Evolutionary conservation across 2,113 vertebrate species (phyloP), one percentile per base, ranked within the genome.

Genomic region (Albula goreensis): DNA sequence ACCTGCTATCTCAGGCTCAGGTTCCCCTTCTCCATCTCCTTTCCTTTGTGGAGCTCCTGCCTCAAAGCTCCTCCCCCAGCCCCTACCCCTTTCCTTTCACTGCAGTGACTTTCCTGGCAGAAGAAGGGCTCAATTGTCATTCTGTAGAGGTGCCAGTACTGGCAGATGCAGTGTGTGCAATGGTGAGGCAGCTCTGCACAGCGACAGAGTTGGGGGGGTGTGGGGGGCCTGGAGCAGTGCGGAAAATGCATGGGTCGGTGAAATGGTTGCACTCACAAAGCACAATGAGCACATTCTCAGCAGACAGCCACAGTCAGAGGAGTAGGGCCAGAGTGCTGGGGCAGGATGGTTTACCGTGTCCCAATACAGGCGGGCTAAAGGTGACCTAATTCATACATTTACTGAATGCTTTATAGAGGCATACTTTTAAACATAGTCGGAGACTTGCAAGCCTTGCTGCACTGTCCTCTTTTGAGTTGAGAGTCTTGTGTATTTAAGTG

Each of bases 91-190:
- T 85, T 13, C 31, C 9, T 78, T 83, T 86, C 86, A 49, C 78
- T 79, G 87, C 87, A 86, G 83, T 70, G 84, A 84, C 86, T 90
- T 87, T 89, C 90, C 85, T 90, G 50, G 88, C 87, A 85, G 90
- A 88, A 91, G 88, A 90, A 91, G 87, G 91, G 80, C 92, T 91
- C 92, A 88, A 89, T 92, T 93, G 86, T 93, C 91, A 92, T 92
- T 91, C 91, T 88, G 60, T 85, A 83, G 84, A 89, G 53, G 83
- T 80, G 9, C 80, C 82, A 85, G 89, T 88, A 86, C 89, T 91
- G 87, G 86, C 89, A 85, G 57, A 63, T 87, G 87, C 90, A 91
- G 92, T 87, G 17, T 80, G 80, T 81, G 85, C 91, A 91, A 90
- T 88, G 90, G 92, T 91, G 87, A 89, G 87, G 89, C 91, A 92